A percentile compares a stretch with the other conserved stretches of the same genome.
Conservation (phyloP, 2,113 vertebrate genomes). For the Heteronetta atricapilla region DNA sequence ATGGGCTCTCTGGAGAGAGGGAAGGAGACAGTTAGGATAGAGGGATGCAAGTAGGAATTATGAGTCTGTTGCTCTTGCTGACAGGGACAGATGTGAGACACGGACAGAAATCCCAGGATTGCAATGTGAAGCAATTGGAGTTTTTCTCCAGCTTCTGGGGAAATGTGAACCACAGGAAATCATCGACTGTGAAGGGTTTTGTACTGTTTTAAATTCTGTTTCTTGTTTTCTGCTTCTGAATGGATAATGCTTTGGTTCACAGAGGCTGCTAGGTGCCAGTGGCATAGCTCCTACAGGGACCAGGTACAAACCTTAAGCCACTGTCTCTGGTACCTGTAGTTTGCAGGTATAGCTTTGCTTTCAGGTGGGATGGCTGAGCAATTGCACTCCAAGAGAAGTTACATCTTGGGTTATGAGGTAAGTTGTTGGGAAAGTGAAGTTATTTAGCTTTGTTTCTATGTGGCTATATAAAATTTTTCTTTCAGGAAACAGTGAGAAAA, state of each 20-base stretch:
- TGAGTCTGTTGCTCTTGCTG: neutral
- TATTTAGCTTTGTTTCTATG: neutral
- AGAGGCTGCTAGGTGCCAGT: neutral
- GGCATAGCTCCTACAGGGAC: neutral
- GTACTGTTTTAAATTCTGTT: neutral
- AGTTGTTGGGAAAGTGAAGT: neutral
- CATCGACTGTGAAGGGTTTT: neutral
- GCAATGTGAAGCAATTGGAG: neutral
- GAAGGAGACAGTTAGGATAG: neutral
- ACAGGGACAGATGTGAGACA: neutral
- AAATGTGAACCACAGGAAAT: neutral
- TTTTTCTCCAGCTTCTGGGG: neutral
- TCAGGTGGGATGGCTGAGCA: neutral
- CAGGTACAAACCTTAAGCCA: neutral
- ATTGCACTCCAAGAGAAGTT: fast-evolving
- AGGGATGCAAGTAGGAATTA: neutral
- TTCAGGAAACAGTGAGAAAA: neutral
- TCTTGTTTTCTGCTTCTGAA: neutral
- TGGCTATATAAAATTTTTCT: neutral
- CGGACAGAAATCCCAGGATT: neutral
- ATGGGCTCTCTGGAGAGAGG: neutral
- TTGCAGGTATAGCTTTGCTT: neutral
- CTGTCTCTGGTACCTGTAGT: neutral
- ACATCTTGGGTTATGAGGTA: neutral
- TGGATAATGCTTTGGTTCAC: neutral